Base-by-base conservation (phyloP, 1,140 invertebrate species). In the Cotesia vestalis region DNA sequence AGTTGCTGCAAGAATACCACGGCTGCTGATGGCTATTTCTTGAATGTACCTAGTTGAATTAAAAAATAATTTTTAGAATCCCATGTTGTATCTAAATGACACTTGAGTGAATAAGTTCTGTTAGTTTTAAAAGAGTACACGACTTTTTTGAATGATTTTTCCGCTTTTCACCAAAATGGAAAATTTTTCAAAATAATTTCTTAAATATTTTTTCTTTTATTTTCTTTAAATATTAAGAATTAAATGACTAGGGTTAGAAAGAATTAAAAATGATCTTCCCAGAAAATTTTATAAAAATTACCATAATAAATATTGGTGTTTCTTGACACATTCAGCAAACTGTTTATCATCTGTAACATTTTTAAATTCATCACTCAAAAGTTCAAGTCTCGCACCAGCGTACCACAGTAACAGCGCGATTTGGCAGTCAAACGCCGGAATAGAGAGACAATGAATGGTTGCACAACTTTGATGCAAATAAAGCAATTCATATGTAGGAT, bases 381-480 rank as follows among this genome's bases (percentile, higher is more conserved):
- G 6, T 51, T 83, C 73, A 51, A 83, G 75, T 75, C 78, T 80
- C 1, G 72, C 75, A 6, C 73, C 63, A 3, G 72, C 59, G 52
- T 75, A 84, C 75, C 80, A 82, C 27, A 85, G 36, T 4, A 83
- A 55, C 35, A 81, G 17, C 1, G 76, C 77, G 0, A 79, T 17
- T n/a, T 77, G 77, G 63, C 75, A 79, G 36, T 84, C 80, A 8
- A 80, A 67, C 0, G 77, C 75, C 59, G 80, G 73, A 14, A 71
- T 74, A 11, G 81, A 71, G 6, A 78, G 69, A 8, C 59, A 75
- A 63, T 84, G 82, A 14, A 83, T 67, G 1, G 76, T 80, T 4
- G 69, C 76, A 3, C 81, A 67, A 34, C 76, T 74, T 55, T 85
- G 83, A 73, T 83, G 81, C 1, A 83, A 9, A 57, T 78, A 84